Evolutionary conservation across 2,113 vertebrate genomes (phyloP).

Genomic region (Polypterus bichir): DNA sequence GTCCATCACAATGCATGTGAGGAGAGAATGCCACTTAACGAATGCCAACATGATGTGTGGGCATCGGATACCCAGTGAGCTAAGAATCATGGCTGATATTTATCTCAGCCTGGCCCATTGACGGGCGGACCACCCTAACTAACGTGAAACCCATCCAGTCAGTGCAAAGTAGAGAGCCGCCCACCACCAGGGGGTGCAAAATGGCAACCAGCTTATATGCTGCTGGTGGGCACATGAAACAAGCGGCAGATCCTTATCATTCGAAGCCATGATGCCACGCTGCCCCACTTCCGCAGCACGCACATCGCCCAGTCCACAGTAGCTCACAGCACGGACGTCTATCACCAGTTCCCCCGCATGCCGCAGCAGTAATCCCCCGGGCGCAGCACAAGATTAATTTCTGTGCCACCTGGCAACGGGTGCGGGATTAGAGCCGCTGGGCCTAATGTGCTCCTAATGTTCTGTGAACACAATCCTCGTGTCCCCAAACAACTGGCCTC

Average conservation of each 20-base stretch:
- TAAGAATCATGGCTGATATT: too few relatives aligned
- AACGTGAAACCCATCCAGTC: background rate
- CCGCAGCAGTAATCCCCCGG: constrained; percentile 34
- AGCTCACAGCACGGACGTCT: constrained; percentile 15
- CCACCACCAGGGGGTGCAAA: background rate
- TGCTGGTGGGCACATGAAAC: background rate
- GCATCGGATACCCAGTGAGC: too few relatives aligned
- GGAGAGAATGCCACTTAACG: too few relatives aligned
- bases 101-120: too few relatives aligned
- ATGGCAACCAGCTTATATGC: background rate
- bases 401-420: constrained; percentile 53
- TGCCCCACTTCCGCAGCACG: too few relatives aligned
- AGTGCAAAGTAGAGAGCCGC: background rate
- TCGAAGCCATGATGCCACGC: constrained; percentile 1
- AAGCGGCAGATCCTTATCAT: background rate
- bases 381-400: constrained; percentile 59
- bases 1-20: too few relatives aligned
- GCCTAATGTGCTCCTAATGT: constrained; percentile 36
- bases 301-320: background rate
- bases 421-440: constrained; percentile 37
- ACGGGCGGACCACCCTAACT: background rate
- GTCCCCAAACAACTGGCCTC: constrained; percentile 45
- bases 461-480: constrained; percentile 35
- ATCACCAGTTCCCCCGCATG: constrained; percentile 30
- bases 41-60: too few relatives aligned